Evolutionary conservation across 2,797 vertebrate species (phyloP), one percentile per base, ranked within the genome.

Genomic region (Botia almorhae): DNA sequence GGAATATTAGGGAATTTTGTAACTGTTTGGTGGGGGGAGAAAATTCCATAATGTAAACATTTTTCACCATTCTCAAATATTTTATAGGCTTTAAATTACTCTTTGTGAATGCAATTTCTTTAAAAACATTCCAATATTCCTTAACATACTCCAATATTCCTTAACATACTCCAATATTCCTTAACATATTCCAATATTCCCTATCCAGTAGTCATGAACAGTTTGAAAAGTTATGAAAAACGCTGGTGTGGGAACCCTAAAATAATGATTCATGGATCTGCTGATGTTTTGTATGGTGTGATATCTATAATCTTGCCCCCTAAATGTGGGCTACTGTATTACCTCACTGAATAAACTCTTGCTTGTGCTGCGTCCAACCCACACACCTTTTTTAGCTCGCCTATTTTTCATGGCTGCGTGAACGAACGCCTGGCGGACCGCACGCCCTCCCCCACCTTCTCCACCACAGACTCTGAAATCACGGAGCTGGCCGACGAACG

Each of bases 401-500:
- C 98, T 88, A 99, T 99, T 91, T 99, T 99, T 95, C 95, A 99
- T 48, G 98, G 98, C 91, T 99, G 98, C 68, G 98, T 99, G 81
- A 99, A 99, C 74, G 98, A 99, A 94, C 98, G 89, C 84, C 95
- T 99, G 90, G 94, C 95, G 3, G 98, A 99, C 91, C 98, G 98
- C 92, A 99, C 98, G 7, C 98, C 98, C 82, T 99, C 98, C 74
- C 98, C 98, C 82, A 99, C 98, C 88, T 98, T 99, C 95, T 99
- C 98, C 91, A 97, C 97, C 85, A 97, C 96, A 1, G 98, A 99
- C 92, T 99, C 98, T 0, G 98, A 99, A 94, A 96, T 99, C 94
- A 99, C 98, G 0, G 98, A 99, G 91, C 93, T 99, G 93, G 98
- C 98, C 0, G 98, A 99, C 61, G 98, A 99, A 82, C 96, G 98